Conservation (phyloP, 2,113 vertebrate genomes). For the human (Homo sapiens) region DNA sequence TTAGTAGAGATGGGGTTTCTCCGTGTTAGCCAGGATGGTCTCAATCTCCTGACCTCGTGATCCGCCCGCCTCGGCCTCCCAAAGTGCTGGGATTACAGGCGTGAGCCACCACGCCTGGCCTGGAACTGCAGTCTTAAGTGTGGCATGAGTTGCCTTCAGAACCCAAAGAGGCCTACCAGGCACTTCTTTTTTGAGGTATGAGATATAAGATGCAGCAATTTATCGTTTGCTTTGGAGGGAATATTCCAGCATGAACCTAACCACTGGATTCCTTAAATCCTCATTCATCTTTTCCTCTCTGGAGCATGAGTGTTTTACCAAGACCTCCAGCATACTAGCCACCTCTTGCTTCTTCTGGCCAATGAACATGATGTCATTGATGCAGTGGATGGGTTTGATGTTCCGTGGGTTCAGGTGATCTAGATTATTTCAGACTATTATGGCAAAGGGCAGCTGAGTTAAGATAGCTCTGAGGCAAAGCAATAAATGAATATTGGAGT, state of each 20-base stretch:
- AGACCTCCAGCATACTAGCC: no score
- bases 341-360: not conserved
- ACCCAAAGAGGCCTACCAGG: not conserved
- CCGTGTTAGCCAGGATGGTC: no score
- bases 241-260: not conserved
- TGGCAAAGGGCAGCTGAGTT: not conserved
- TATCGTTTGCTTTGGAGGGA: not conserved
- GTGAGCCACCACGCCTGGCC: not conserved
- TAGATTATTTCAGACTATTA: not conserved
- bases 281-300: no score
- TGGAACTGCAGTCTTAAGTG: not conserved
- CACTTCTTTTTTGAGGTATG: not conserved
- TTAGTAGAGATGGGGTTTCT: no score
- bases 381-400: not conserved
- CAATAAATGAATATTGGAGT: not conserved
- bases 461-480: not conserved
- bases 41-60: no score
- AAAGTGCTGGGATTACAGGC: no score
- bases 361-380: not conserved
- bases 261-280: not conserved
- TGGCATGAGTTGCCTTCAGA: not conserved
- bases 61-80: no score
- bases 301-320: not conserved
- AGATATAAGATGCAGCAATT: not conserved
- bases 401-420: not conserved